Evolutionary conservation across 2,113 vertebrate species (phyloP), one percentile per base, ranked within the genome.

Genomic region (Conger conger): DNA sequence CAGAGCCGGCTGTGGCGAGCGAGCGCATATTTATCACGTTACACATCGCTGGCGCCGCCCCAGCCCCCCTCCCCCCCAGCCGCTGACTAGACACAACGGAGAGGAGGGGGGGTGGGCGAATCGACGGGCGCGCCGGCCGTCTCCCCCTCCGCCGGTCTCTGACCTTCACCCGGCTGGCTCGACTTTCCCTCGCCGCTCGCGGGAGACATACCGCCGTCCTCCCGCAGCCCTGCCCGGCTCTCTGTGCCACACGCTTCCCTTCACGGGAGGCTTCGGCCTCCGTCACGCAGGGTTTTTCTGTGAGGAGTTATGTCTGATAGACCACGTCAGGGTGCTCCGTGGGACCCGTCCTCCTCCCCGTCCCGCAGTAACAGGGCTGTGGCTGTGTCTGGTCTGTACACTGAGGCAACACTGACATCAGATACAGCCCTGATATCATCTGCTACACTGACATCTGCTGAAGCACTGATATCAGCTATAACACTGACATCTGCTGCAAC

Each of bases 31-130:
- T 76, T 86, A 80, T 88, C 8, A 0, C 38, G 30, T 89, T 90
- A 88, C 89, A 85, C 33, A 82, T 15, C 38, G 36, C 73, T 89
- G 87, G 90, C 50, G 4, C 1, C n/a, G n/a, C n/a, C n/a, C 79
- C 79, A 83, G 88, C 83, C 91, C 86, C 83, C 35, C 84, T 88
- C 86, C 91, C 85, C 85, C 86, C 40, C 76, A 84, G 77, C 68
- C 86, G 88, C 87, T 89, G 87, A 94, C 87, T 89, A 92, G 86
- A 87, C 88, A 89, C 88, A 92, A 89, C 53, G 30, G 36, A 27
- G 80, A 27, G 27, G 18, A 37, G 83, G 68, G n/a, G 68, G 20
- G 68, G 20, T 88, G 38, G 40, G 4, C 35, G 2, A 3, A 82
- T 3, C 63, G 76, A 40, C 45, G 36, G 57, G 42, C 87, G 54